Conservation (phyloP, 2,888 invertebrate species). For the Eucera pruinosa region DNA sequence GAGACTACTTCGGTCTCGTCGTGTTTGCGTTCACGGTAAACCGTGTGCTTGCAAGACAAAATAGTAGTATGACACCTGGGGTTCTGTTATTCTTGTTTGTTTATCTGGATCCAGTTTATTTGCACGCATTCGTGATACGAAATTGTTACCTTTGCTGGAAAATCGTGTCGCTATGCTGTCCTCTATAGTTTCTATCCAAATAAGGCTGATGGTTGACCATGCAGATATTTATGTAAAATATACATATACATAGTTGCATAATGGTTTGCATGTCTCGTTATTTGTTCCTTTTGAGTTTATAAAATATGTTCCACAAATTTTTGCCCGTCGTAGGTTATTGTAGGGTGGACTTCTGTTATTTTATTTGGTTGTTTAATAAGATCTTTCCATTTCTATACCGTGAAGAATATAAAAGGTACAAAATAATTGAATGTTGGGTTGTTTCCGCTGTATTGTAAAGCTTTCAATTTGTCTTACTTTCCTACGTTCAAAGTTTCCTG, state of each 20-base stretch:
- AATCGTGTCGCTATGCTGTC: slow-evolving; percentile 4
- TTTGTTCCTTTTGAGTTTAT: background rate
- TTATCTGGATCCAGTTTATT: slow-evolving; percentile 8
- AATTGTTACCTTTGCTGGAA: slow-evolving; percentile 9
- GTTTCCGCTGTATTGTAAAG: too few relatives aligned
- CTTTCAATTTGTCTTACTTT: too few relatives aligned
- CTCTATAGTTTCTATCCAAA: background rate
- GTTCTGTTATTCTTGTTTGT: slow-evolving; percentile 32
- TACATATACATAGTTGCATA: too few relatives aligned
- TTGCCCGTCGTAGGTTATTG: background rate
- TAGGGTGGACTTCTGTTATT: too few relatives aligned
- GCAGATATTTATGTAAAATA: background rate
- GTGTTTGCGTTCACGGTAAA: slow-evolving; percentile 28
- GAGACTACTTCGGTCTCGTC: slow-evolving; percentile 10
- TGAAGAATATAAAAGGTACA: too few relatives aligned
- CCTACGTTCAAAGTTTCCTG: too few relatives aligned
- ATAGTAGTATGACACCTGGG: background rate
- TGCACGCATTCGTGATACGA: slow-evolving; percentile 1
- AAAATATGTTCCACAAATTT: background rate
- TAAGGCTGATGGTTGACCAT: slow-evolving; percentile 9
- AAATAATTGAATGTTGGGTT: too few relatives aligned
- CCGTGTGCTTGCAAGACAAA: slow-evolving; percentile 4
- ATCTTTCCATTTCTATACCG: too few relatives aligned
- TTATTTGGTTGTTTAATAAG: too few relatives aligned
- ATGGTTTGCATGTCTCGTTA: too few relatives aligned